Conservation (phyloP, 2,113 vertebrate genomes). For the Toxostoma redivivum region DNA sequence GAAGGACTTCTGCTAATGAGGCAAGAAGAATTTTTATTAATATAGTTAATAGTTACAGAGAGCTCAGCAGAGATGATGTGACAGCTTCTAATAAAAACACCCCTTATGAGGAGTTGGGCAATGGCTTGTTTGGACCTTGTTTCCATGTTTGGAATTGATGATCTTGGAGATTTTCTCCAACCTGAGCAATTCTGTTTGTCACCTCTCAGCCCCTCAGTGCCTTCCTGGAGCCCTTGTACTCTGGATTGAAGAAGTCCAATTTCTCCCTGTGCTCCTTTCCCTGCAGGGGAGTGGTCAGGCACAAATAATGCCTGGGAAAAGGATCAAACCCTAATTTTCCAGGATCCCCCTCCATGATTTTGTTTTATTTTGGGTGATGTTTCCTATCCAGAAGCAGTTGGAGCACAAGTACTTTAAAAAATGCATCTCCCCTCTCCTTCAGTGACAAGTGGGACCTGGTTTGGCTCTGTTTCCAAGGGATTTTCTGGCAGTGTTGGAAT, state of each 20-base stretch:
- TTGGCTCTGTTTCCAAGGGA: not conserved
- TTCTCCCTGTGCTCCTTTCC: not conserved
- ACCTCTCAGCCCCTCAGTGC: not conserved
- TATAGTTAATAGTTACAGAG: not conserved
- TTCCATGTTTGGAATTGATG: not conserved
- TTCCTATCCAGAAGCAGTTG: not conserved
- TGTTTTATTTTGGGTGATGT: not conserved
- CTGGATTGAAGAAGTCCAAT: not conserved
- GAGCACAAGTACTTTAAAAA: not conserved
- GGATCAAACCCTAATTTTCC: not conserved
- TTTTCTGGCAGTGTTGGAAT: not conserved
- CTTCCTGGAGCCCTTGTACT: accelerated
- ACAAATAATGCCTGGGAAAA: not conserved
- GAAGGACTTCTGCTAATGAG: not conserved
- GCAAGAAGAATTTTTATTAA: not conserved
- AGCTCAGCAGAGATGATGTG: not conserved
- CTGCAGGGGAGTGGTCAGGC: not conserved
- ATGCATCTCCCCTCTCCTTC: not conserved
- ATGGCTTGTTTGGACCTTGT: not conserved
- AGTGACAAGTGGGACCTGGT: not conserved
- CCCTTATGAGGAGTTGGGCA: not conserved
- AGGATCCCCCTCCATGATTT: not conserved
- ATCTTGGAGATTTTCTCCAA: not conserved
- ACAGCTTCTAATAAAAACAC: not conserved
- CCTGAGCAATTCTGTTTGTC: not conserved